Evolutionary conservation across 1,140 invertebrate genomes (phyloP).

Genomic region (Lethocerus indicus): DNA sequence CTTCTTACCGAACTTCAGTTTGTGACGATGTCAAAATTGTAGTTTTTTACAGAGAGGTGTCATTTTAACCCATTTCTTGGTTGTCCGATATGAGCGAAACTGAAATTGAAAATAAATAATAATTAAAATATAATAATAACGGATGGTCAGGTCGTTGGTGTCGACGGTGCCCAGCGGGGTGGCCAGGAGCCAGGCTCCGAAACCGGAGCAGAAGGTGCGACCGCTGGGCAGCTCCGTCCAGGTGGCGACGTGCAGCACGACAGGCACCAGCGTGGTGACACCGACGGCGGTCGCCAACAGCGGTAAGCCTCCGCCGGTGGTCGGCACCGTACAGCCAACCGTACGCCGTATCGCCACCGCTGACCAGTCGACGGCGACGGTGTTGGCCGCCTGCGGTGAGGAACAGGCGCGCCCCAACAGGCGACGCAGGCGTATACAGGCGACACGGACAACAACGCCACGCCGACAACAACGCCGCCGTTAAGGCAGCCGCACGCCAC

Average conservation of each 20-base stretch:
- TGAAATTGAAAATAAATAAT: too few species aligned
- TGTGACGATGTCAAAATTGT: constrained; percentile 1
- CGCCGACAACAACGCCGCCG: not conserved
- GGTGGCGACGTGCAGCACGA: not conserved
- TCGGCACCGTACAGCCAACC: constrained; percentile 36
- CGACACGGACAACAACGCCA: too few species aligned
- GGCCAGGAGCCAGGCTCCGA: too few species aligned
- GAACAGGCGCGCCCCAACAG: not conserved
- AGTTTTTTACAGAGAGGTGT: too few species aligned
- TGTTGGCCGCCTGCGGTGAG: too few species aligned
- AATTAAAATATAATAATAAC: constrained; percentile 16
- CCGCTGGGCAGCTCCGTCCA: constrained; percentile 9
- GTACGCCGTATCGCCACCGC: constrained; percentile 22
- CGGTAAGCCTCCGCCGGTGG: constrained; percentile 32
- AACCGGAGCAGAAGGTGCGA: constrained; percentile 19
- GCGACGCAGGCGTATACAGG: not conserved
- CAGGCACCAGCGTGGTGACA: too few species aligned
- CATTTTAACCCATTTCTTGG: too few species aligned
- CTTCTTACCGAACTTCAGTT: not conserved
- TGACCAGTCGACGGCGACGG: constrained; percentile 15
- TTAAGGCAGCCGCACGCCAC: not conserved
- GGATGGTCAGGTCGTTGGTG: constrained; percentile 3
- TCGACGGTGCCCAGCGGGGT: not conserved
- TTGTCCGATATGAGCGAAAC: too few species aligned
- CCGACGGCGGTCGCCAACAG: constrained; percentile 13